Evolutionary conservation across 2,797 vertebrate genomes (phyloP), one percentile per base, ranked within the genome.

Genomic region (Clarias laeviceps): DNA sequence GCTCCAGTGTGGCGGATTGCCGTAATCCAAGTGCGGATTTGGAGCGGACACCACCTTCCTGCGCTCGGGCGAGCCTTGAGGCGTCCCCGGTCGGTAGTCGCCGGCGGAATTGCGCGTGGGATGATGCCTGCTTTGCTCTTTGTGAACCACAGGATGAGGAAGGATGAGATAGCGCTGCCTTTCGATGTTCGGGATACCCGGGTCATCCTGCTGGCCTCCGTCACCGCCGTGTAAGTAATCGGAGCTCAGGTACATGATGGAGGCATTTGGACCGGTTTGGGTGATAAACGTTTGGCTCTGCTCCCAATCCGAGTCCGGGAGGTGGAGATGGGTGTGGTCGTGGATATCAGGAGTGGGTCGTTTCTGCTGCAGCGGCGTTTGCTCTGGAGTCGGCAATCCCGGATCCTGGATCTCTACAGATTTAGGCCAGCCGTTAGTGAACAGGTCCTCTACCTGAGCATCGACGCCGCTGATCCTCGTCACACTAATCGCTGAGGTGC

Each of bases 321-420:
- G 91, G 15, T 94, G 94, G 37, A 84, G 29, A 64, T 77, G 62
- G 61, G 40, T 37, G 61, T 84, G 82, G 72, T 84, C 82, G 11
- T 77, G 82, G 89, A 96, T 87, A 56, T 90, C 88, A 5, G 91
- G 91, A 0, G 94, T 91, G 82, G 94, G 92, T 27, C 97, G 95
- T 82, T 99, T 99, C 91, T 99, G 98, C 87, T 98, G 97, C 93
- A 97, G 93, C 0, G 97, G 98, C 0, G 98, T 99, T 93, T 98
- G 98, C 94, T 99, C 98, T 0, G 98, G 98, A 0, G 97, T 99
- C 40, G 97, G 98, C 87, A 98, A 95, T n/a, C 96, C 97, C 0
- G 97, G 95, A 89, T 98, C 97, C 91, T 84, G 82, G 72, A 98
- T 93, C 70, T 97, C 97, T 50, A 96, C 96, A 73, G 92, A 94